Base-by-base conservation (phyloP, 1,140 invertebrate genomes). In the Trachymyrmex septentrionalis region DNA sequence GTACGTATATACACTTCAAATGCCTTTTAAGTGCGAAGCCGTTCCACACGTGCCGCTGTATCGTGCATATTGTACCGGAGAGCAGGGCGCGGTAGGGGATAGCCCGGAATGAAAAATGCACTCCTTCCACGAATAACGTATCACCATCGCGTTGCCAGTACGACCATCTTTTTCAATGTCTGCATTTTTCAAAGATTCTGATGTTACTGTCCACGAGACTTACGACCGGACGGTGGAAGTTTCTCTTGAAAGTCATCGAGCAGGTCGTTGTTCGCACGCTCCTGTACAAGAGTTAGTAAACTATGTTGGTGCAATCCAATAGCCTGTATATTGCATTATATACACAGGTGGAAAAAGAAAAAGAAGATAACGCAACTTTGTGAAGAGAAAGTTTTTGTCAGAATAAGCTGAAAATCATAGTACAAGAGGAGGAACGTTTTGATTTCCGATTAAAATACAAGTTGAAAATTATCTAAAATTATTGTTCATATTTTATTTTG, bases 131-230 rank as follows among this genome's bases (percentile, higher is more conserved):
- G 78, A 59, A 55, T 55, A 75, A 84, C 55, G 69, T 63, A 34
- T 72, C 57, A 38, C 80, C 57, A 63, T 84, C 80, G 55, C 38
- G 69, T 84, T 75, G 69, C 55, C 69, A 19, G 67, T 57, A 61
- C 50, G 10, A 59, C 80, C 38, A 73, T 61, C 80, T 84, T 84
- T 84, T 84, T 84, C 80, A 84, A 84, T 75, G 80, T 84, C 69
- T 75, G 38, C 80, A 73, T 84, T 75, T 84, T 84, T 84, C 69
- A 84, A 75, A 48, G 55, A 73, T 84, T 73, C 80, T 84, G 69
- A 84, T 84, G 80, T 84, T 84, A 73, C 67, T 48, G 67, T 73
- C 69, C 80, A 14, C 57, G 69, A 61, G 55, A 84, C 80, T 59
- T 73, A 84, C 27, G 80, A 73, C 24, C 69, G 80, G 69, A 24